phyloP scores from a whole-genome alignment of 2,888 invertebrate species.

The Norana najaformis region DNA sequence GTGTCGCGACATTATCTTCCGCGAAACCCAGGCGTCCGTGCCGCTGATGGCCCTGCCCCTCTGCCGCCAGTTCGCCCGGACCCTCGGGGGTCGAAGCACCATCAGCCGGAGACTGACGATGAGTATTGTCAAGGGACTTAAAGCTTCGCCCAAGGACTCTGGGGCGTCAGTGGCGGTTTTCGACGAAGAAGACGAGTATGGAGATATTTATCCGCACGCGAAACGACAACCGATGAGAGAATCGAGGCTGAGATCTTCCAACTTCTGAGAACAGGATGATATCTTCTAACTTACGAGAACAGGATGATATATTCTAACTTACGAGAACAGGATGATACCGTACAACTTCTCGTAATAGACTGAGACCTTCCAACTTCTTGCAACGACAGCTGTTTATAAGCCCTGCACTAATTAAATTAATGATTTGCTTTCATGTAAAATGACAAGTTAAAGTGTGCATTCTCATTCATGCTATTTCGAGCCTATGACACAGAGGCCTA shows the following conservation, averaged over 20 bases:
- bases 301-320: background rate
- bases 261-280: background rate
- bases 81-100: conserved; percentile 34
- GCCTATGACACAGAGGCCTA: no score
- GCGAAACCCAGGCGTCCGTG: conserved; percentile 30
- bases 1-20: background rate
- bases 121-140: conserved; percentile 14
- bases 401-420: background rate
- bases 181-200: conserved; percentile 8
- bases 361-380: no score
- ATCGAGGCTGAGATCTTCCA: background rate
- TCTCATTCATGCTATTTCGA: background rate
- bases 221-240: background rate
- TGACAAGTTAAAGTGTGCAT: background rate
- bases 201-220: background rate
- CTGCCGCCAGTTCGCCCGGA: conserved; percentile 41
- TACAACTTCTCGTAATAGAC: no score
- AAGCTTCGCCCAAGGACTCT: background rate
- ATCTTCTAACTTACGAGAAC: background rate
- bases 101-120: background rate
- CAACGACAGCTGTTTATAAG: background rate
- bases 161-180: background rate
- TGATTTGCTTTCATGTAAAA: background rate
- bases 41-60: conserved; percentile 42
- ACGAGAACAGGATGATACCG: background rate